Evolutionary conservation across 2,113 vertebrate genomes (phyloP).

Genomic region (Fukomys damarensis): DNA sequence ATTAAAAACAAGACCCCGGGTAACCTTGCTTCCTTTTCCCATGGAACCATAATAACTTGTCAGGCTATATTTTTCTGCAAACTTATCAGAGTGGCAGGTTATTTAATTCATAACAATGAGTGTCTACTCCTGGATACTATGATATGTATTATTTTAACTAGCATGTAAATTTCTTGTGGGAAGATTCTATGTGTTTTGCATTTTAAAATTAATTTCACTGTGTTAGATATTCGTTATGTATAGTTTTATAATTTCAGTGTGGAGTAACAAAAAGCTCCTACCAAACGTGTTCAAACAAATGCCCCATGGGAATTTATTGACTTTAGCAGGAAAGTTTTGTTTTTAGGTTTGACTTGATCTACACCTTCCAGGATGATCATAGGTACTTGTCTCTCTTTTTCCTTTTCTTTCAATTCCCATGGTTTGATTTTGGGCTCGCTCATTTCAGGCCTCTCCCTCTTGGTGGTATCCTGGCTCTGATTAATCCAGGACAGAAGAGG

Average conservation of each 20-base stretch:
- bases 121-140: background rate
- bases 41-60: slow-evolving; percentile 7
- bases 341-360: background rate
- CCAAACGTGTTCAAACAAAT: background rate
- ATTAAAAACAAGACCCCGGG: slow-evolving; percentile 55
- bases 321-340: background rate
- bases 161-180: slow-evolving; percentile 21
- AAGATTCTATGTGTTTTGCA: background rate
- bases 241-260: slow-evolving; percentile 2
- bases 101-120: slow-evolving; percentile 57
- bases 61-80: slow-evolving; percentile 41
- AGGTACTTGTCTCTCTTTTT: background rate
- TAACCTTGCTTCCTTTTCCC: background rate
- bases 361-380: background rate
- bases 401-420: background rate
- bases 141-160: slow-evolving; percentile 22
- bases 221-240: slow-evolving; percentile 15
- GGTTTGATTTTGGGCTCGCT: background rate
- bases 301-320: background rate
- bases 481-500: background rate
- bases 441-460: background rate
- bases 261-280: background rate
- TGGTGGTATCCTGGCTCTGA: background rate
- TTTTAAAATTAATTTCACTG: slow-evolving; percentile 40
- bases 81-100: slow-evolving; percentile 52